Conservation (phyloP, 2,797 vertebrate species). For the Sphenopsis melanotis region DNA sequence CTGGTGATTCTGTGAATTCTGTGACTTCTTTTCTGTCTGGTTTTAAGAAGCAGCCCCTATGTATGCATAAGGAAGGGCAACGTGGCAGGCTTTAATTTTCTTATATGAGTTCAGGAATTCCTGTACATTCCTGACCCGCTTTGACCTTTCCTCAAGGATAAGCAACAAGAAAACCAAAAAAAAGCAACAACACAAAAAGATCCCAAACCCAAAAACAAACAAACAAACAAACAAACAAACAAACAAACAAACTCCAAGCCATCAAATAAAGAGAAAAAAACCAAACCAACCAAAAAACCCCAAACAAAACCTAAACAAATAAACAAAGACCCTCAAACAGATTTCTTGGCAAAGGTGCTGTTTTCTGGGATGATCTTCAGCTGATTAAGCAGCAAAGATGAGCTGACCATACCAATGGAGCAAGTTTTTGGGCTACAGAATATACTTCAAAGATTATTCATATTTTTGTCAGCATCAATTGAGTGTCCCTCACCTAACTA, state of each 20-base stretch:
- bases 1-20: background rate
- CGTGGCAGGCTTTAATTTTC: fast-evolving
- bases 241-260: background rate
- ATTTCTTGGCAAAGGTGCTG: background rate
- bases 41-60: background rate
- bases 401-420: background rate
- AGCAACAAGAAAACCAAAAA: background rate
- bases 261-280: fast-evolving
- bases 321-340: fast-evolving
- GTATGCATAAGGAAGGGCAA: no score
- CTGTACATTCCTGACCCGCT: background rate
- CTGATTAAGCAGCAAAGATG: background rate
- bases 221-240: background rate
- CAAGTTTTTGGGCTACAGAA: background rate
- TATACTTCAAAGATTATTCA: background rate
- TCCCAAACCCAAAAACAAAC: fast-evolving
- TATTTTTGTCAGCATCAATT: background rate
- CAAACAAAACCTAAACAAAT: background rate
- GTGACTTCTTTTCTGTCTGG: background rate
- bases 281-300: background rate
- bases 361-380: background rate
- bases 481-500: background rate
- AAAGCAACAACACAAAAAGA: no score
- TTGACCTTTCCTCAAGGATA: background rate
- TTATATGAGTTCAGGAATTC: background rate